Evolutionary conservation across 2,113 vertebrate genomes (phyloP), one percentile per base, ranked within the genome.

Genomic region (Alligator sinensis): DNA sequence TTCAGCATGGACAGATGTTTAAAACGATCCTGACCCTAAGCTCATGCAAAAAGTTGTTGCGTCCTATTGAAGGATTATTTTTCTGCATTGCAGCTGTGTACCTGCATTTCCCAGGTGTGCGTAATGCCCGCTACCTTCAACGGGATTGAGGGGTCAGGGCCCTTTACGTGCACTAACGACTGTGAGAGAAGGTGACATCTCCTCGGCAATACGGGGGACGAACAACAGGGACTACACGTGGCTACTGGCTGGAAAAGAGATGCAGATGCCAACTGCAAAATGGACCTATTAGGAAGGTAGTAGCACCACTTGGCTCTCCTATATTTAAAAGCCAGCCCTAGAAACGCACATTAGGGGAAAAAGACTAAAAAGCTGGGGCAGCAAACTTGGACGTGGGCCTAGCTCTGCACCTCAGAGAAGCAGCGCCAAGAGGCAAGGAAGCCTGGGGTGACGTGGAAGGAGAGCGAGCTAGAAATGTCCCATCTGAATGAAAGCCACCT

Each of bases 1-100:
- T 47, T 47, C 47, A 47, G 47, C 47, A 9, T 9, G 47, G 9
- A 47, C 47, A 96, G 90, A 94, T 94, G 85, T 89, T 92, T 96
- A 83, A 94, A 93, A 95, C 91, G 95, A 96, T 97, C 94, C 86
- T 95, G 95, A 95, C 96, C 94, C 94, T 96, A 70, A 96, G 90
- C 95, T 96, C 96, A 92, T 97, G 96, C 96, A 96, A 96, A 90
- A 95, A 87, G 0, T 47, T 82, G 80, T 89, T 1, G 1, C 92
- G 82, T 94, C 93, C 89, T 96, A 95, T 85, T 91, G 95, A 92
- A 94, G 93, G 95, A 95, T 91, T 97, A 95, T 89, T 96, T 47
- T 96, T 95, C 94, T 95, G 96, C 92, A 94, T 96, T 85, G 3
- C 96, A 95, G 15, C 19, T 60, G 93, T 77, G 92, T 92, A 96